phyloP scores from a whole-genome alignment of 2,888 invertebrate species.

The Cheilosia pagana region DNA sequence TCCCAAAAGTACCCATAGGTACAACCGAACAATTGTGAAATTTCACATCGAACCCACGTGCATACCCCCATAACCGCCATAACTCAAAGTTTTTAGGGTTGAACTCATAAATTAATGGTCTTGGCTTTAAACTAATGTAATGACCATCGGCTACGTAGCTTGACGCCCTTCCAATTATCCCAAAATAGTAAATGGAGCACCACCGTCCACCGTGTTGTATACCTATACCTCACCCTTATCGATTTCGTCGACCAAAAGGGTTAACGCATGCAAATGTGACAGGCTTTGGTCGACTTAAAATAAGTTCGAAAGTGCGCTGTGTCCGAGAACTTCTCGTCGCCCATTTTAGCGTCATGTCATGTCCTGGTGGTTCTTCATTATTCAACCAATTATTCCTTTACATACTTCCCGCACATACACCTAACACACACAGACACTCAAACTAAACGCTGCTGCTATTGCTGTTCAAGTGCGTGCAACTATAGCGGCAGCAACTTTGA shows the following conservation, averaged over 20 bases:
- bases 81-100: neutral
- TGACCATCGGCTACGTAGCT: constrained; percentile 52
- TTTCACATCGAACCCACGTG: constrained; percentile 8
- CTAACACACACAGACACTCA: constrained; percentile 14
- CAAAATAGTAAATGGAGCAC: constrained; percentile 39
- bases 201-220: constrained; percentile 10
- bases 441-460: constrained; percentile 53
- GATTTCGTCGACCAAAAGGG: constrained; percentile 12
- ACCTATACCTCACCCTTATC: constrained; percentile 21
- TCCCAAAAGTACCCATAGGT: neutral
- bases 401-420: constrained; percentile 9
- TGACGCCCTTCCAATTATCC: constrained; percentile 72
- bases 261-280: constrained; percentile 33
- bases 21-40: constrained; percentile 18
- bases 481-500: constrained; percentile 39
- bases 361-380: constrained; percentile 21
- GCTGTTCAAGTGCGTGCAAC: constrained; percentile 68
- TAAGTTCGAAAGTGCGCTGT: neutral
- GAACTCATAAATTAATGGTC: constrained; percentile 27
- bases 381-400: constrained; percentile 47
- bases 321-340: constrained; percentile 31
- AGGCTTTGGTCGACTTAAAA: constrained; percentile 26
- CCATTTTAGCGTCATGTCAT: constrained; percentile 50
- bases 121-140: constrained; percentile 59
- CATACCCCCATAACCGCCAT: neutral